Conservation (phyloP, 2,797 vertebrate species). For the Scomberomorus guttatus region DNA sequence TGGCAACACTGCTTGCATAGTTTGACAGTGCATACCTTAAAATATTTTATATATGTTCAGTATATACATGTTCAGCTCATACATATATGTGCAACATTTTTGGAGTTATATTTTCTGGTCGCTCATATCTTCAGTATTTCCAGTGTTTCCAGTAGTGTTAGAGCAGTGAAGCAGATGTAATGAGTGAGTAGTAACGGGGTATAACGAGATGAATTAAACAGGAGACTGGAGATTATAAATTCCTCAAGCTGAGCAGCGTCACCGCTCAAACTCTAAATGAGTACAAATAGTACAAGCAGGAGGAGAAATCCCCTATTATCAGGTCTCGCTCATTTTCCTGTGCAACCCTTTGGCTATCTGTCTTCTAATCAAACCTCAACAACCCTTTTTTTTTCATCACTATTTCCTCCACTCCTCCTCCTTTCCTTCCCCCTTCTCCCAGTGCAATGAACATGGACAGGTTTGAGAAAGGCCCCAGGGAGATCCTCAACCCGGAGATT, state of each 20-base stretch:
- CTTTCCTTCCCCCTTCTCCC: constrained; percentile 69
- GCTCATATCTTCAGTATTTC: not conserved
- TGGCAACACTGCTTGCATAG: too few relatives aligned
- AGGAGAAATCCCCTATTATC: constrained; percentile 57
- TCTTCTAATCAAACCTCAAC: constrained; percentile 50
- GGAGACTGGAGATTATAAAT: constrained; percentile 42
- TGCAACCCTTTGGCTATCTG: constrained; percentile 38
- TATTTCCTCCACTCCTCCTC: constrained; percentile 14
- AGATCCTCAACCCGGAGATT: constrained; percentile 97
- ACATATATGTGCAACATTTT: too few relatives aligned
- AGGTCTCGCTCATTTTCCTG: constrained; percentile 43
- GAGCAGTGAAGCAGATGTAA: constrained; percentile 4
- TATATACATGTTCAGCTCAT: too few relatives aligned
- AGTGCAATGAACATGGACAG: constrained; percentile 99
- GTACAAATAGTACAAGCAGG: constrained; percentile 38
- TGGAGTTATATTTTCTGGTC: too few relatives aligned
- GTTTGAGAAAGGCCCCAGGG: constrained; percentile 97
- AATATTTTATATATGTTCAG: too few relatives aligned
- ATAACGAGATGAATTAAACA: constrained; percentile 41
- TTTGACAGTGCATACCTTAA: too few relatives aligned
- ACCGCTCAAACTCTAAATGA: constrained; percentile 42
- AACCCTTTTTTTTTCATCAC: constrained; percentile 8
- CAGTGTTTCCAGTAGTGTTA: constrained; percentile 9
- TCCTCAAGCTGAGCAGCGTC: constrained; percentile 39
- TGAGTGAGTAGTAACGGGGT: constrained; percentile 37